These are phyloP conservation scores for Pontoporia blainvillei DNA, from an alignment of 2,113 vertebrate genomes.

Conservation along the genomic window DNA sequence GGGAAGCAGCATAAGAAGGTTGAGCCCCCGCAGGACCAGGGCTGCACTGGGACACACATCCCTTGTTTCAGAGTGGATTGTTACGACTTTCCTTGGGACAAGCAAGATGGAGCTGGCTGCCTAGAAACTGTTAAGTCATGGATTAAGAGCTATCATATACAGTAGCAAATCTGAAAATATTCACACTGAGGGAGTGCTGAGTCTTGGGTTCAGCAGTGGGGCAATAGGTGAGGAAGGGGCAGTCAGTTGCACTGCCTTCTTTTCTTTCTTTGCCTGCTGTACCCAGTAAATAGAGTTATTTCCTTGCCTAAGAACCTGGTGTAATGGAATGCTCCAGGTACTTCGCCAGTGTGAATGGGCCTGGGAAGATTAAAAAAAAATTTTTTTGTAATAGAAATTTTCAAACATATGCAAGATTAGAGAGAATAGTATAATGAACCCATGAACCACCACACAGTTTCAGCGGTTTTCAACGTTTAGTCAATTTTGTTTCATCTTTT, in stretches of 20 bases:
- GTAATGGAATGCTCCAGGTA: background rate
- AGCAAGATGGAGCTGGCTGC: background rate
- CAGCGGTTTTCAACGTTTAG: background rate
- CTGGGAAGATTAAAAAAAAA: background rate
- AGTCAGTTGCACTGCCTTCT: background rate
- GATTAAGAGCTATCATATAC: background rate
- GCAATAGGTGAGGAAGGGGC: too few species aligned
- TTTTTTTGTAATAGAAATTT: background rate
- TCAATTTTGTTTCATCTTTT: conserved; percentile 7
- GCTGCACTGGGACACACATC: background rate
- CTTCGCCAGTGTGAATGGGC: background rate
- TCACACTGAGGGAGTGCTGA: background rate
- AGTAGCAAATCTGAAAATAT: background rate
- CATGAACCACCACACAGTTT: background rate
- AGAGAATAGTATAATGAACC: background rate
- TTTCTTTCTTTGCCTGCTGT: background rate
- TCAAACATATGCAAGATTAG: background rate
- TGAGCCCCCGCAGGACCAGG: background rate
- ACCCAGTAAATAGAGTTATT: background rate
- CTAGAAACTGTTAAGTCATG: background rate
- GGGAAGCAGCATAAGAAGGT: background rate
- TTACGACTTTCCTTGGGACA: background rate
- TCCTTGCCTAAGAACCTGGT: background rate
- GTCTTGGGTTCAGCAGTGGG: background rate
- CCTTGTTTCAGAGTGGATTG: background rate